These are phyloP conservation scores for Protosalanx chinensis DNA, from an alignment of 2,797 vertebrate genomes.

Conservation along the genomic window DNA sequence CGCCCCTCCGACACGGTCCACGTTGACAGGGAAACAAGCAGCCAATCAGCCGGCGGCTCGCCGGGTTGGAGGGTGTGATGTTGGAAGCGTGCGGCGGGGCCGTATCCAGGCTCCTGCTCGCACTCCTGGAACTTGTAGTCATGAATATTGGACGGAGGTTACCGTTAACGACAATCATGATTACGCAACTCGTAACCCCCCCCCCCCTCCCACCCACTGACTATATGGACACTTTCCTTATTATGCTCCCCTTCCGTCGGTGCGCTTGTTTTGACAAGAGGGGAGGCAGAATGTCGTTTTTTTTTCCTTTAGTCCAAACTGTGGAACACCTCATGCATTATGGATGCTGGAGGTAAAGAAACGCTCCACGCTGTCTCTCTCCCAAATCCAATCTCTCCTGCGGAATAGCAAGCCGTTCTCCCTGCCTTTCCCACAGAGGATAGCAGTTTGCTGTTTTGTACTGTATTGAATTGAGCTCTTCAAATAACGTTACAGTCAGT, in stretches of 20 bases:
- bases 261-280: slow-evolving; percentile 49
- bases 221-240: not conserved
- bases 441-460: slow-evolving; percentile 22
- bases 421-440: slow-evolving; percentile 14
- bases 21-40: too few relatives aligned
- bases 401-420: slow-evolving; percentile 12
- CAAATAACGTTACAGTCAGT: slow-evolving; percentile 18
- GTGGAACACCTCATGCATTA: slow-evolving; percentile 46
- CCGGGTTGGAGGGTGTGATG: not conserved
- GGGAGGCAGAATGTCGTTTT: slow-evolving; percentile 44
- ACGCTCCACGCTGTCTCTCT: slow-evolving; percentile 19
- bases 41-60: too few relatives aligned
- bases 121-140: not conserved
- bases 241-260: slow-evolving; percentile 27
- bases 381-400: slow-evolving; percentile 18
- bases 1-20: not conserved
- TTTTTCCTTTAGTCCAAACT: slow-evolving; percentile 46
- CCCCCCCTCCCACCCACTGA: not conserved
- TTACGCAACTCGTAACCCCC: not conserved
- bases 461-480: slow-evolving; percentile 14
- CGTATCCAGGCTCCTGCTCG: not conserved
- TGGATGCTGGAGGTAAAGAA: slow-evolving; percentile 47
- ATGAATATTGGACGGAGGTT: not conserved
- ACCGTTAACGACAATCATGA: not conserved
- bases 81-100: not conserved